Evolutionary conservation across 1,140 invertebrate genomes (phyloP).

Genomic region (Diachasma alloeum): DNA sequence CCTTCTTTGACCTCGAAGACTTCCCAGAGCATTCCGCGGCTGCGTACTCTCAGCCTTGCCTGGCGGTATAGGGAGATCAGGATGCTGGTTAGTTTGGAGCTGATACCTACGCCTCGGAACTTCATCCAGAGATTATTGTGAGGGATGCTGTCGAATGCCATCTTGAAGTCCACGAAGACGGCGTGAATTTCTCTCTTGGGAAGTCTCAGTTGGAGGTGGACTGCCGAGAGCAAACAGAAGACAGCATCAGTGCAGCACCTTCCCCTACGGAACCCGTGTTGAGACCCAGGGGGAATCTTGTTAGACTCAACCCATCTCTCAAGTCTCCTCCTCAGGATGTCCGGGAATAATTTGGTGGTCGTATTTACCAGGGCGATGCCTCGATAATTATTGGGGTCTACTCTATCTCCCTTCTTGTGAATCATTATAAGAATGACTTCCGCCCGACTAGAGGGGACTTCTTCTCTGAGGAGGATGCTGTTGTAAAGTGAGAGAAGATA

Average conservation of each 20-base stretch:
- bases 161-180: constrained; percentile 25
- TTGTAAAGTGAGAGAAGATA: constrained; percentile 20
- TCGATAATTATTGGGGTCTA: constrained; percentile 38
- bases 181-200: not conserved
- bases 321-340: constrained; percentile 27
- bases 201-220: too few species aligned
- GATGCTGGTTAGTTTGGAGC: not conserved
- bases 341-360: constrained; percentile 35
- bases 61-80: not conserved
- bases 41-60: too few species aligned
- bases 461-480: not conserved
- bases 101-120: not conserved
- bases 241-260: constrained; percentile 37
- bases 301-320: constrained; percentile 30
- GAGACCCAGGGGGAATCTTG: constrained; percentile 35
- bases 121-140: constrained; percentile 11
- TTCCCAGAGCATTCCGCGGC: too few species aligned
- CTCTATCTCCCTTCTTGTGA: constrained; percentile 36
- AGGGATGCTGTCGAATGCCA: constrained; percentile 19
- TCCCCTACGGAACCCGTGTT: constrained; percentile 37
- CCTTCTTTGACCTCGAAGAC: too few species aligned
- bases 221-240: constrained; percentile 29
- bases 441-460: constrained; percentile 6
- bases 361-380: constrained; percentile 38
- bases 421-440: not conserved